phyloP scores from a whole-genome alignment of 2,113 vertebrate genomes.

The Romanogobio albipinnatus region DNA sequence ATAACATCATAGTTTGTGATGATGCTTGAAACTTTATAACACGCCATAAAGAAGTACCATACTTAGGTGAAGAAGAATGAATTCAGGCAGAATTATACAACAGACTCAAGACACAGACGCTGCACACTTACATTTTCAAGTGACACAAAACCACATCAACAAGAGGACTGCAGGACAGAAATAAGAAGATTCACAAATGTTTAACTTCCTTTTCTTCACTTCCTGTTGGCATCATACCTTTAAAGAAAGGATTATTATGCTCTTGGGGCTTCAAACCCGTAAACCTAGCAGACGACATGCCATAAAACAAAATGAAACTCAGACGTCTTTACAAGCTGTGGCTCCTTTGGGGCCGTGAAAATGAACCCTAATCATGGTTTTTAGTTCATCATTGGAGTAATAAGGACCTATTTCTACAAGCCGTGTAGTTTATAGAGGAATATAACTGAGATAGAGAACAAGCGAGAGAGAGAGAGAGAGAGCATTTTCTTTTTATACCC shows the following conservation, averaged over 20 bases:
- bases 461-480: neutral
- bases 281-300: conserved; percentile 38
- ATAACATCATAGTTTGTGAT: neutral
- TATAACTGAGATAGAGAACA: conserved; percentile 31
- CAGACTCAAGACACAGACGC: neutral
- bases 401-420: conserved; percentile 46
- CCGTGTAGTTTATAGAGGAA: conserved; percentile 40
- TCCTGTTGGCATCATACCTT: conserved; percentile 24
- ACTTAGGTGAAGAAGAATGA: neutral
- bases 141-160: neutral
- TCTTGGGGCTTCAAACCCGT: conserved; percentile 24
- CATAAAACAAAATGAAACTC: conserved; percentile 43
- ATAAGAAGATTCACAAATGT: neutral
- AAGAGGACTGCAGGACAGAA: neutral
- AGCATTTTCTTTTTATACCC: conserved; percentile 44
- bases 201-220: neutral
- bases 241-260: conserved; percentile 4
- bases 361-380: conserved; percentile 48
- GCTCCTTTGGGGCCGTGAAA: conserved; percentile 14
- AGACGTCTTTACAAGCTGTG: conserved; percentile 38
- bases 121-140: neutral
- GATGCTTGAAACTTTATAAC: neutral
- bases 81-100: conserved; percentile 18
- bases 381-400: conserved; percentile 41
- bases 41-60: neutral